Conservation (phyloP, 2,113 vertebrate species). For the Petroica traversi region DNA sequence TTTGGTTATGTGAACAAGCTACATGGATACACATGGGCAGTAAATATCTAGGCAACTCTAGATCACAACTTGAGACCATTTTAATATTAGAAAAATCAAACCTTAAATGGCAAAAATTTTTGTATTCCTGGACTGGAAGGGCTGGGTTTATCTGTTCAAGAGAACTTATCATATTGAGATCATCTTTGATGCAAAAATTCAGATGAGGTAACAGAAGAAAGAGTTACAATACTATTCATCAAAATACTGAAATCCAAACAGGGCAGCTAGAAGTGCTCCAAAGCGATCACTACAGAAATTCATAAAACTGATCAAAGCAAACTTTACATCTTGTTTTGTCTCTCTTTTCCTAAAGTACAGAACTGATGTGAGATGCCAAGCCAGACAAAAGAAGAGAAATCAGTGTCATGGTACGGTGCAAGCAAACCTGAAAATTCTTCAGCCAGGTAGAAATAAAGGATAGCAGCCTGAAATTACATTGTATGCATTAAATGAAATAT, state of each 20-base stretch:
- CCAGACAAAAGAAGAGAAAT: background rate
- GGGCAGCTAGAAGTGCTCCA: background rate
- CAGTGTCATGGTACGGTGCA: background rate
- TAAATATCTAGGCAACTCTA: background rate
- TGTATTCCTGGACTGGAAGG: background rate
- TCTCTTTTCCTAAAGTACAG: background rate
- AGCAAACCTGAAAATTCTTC: background rate
- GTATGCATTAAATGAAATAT: background rate
- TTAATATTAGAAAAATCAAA: constrained; percentile 33
- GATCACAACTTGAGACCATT: background rate
- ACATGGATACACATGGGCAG: background rate
- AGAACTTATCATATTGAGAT: background rate
- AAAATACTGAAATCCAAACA: background rate
- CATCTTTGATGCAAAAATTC: background rate
- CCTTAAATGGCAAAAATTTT: constrained; percentile 32
- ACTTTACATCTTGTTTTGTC: background rate
- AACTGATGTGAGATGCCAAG: background rate
- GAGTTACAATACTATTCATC: background rate
- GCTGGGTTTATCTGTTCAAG: background rate
- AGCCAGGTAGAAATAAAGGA: background rate
- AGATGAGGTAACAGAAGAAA: background rate
- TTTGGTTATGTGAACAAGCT: background rate
- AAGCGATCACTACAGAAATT: background rate
- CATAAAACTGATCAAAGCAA: background rate
- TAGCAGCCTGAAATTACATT: background rate